Base-by-base conservation (phyloP, 2,888 invertebrate genomes). In the Psylliodes chrysocephalus region DNA sequence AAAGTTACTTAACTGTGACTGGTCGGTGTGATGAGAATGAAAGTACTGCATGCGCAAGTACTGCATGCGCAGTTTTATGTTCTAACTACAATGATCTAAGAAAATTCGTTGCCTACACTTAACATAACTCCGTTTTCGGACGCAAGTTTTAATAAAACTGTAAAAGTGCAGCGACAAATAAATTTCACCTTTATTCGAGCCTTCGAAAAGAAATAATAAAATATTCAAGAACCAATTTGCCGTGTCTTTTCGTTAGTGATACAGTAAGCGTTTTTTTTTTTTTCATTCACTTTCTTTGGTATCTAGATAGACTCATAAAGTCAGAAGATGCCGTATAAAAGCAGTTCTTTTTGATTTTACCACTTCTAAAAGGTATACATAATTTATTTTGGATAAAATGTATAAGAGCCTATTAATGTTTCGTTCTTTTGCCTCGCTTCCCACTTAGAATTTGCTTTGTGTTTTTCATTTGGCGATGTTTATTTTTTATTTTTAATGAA, bases 371-470 rank as follows among this genome's bases (percentile, higher is more conserved):
- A 56, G 49, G 55, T 52, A 64, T 64, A 60, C 54, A 64, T 61
- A 60, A 64, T 64, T 60, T 61, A 61, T 64, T 56, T 61, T 44
- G 44, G 55, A 61, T 52, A 60, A 55, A 64, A 60, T 55, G n/a
- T n/a, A 54, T 55, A 40, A 51, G 30, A 51, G 59, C 51, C 18
- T 40, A 59, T 59, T 59, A 59, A 59, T 40, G 40, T 14, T 57
- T 38, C 17, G n/a, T 55, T 33, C 49, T 25, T 49, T 59, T 44
- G 25, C 28, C 6, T 54, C 17, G 28, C 8, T 44, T 30, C 42
- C n/a, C 53, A 19, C 33, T 19, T 35, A 52, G 33, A 10, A 33
- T 33, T 10, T 33, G 33, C 8, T 33, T 33, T 33, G 33, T 8
- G 8, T 33, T 33, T 33, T 33, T 33, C 10, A n/a, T n/a, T 4